Base-by-base conservation (phyloP, 1,140 invertebrate genomes). In the Calosoma granatense region DNA sequence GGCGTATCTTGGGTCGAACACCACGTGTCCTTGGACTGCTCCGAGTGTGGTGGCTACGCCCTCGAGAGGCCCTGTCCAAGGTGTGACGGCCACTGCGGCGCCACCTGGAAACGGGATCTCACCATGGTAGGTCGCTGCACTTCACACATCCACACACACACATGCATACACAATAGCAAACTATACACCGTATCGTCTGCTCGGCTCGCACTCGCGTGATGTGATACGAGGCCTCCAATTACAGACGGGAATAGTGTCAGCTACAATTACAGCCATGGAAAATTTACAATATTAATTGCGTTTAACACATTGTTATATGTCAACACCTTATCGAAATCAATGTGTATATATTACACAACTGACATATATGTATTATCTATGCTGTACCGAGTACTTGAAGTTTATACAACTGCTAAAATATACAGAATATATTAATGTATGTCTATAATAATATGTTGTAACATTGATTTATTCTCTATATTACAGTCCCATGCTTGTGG, bases 1-100 rank as follows among this genome's bases (percentile, higher is more conserved):
- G 87, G 88, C 20, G 86, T 90, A 1, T 86, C 83, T 63, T 92
- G 89, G 89, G 80, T 78, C 61, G 84, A 90, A 63, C 80, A 86
- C 57, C 87, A 90, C 64, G 84, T 88, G 14, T 87, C 86, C 2
- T 70, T 88, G 6, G 87, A 88, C 67, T 92, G 88, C 71, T 76
- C 78, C 23, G 89, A 92, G 70, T 92, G 89, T 69, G 89, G 88
- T 30, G 88, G 88, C 51, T 91, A 89, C 64, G 84, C 86, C 22
- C 72, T 90, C 60, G 75, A 82, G 58, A 74, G 88, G 61, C 86
- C 88, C 2, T 92, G 89, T 65, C 85, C 84, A 12, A 70, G 82
- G 0, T 92, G 89, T 70, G 82, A 87, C 58, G 88, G 87, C 47
- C 77, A 81, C 60, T 92, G 89, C 68, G 78, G 78, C 55, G 75